Percentiles rank a stretch among this genome's conserved stretches.
phyloP scores from a whole-genome alignment of 2,797 vertebrate species.

The Megaceryle alcyon region DNA sequence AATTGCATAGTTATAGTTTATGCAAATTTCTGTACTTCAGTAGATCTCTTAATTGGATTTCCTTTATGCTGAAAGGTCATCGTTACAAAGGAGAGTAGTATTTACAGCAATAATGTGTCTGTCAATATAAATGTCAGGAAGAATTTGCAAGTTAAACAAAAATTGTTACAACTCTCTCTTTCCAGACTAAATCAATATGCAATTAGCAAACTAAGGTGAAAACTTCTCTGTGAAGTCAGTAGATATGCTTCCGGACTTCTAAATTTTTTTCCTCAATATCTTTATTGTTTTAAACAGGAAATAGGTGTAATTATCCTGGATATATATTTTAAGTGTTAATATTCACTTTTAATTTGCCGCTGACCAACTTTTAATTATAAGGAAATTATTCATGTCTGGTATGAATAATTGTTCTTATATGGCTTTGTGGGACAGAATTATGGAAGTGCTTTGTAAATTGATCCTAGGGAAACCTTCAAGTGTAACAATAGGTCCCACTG shows the following conservation, averaged over 20 bases:
- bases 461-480: neutral
- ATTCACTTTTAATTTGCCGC: neutral
- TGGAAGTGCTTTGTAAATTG: neutral
- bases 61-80: neutral
- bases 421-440: neutral
- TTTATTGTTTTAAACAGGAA: neutral
- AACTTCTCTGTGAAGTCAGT: neutral
- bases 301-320: neutral
- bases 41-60: neutral
- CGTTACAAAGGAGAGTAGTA: neutral
- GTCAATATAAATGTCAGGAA: neutral
- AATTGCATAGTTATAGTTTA: neutral
- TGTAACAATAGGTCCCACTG: neutral
- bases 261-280: neutral
- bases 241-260: neutral
- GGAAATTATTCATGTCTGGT: neutral
- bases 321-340: neutral
- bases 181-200: neutral
- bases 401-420: neutral
- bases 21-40: neutral
- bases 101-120: conserved; percentile 5
- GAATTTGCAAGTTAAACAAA: neutral
- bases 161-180: neutral
- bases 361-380: neutral
- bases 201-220: neutral